phyloP scores from a whole-genome alignment of 2,797 vertebrate species.

The Alca torda region DNA sequence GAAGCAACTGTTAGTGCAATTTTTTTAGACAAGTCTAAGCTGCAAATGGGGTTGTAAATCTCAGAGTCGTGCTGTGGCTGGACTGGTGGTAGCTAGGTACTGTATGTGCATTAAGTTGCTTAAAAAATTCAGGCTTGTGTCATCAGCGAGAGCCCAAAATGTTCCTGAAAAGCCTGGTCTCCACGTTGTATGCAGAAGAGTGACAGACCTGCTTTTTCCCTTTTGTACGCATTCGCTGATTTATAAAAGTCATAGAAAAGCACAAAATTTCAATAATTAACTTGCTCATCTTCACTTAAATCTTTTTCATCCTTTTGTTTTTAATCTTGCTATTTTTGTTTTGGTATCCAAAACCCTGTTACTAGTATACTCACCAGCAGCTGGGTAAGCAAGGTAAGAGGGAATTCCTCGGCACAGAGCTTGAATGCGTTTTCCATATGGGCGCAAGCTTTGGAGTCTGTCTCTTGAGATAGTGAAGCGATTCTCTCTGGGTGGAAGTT shows the following conservation, averaged over 20 bases:
- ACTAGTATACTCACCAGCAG: not conserved
- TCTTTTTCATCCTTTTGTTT: not conserved
- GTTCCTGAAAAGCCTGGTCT: not conserved
- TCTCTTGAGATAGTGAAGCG: not conserved
- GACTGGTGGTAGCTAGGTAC: too few relatives aligned
- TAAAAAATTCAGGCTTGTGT: not conserved
- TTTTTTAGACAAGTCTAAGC: not conserved
- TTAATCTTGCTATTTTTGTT: not conserved
- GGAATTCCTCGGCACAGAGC: not conserved
- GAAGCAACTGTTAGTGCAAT: not conserved
- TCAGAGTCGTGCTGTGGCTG: not conserved
- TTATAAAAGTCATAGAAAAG: not conserved
- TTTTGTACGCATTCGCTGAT: accelerated
- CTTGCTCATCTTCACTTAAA: not conserved
- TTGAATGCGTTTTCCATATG: accelerated
- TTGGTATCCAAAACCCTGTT: not conserved
- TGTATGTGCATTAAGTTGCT: not conserved
- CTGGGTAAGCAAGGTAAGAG: not conserved
- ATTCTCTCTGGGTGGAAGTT: not conserved
- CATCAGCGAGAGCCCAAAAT: not conserved
- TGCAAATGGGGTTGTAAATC: not conserved
- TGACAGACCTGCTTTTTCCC: not conserved
- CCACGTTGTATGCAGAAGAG: not conserved
- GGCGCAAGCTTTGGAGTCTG: not conserved
- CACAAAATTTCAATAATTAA: not conserved